Evolutionary conservation across 1,140 invertebrate genomes (phyloP).

Genomic region (Drosophila melanica): DNA sequence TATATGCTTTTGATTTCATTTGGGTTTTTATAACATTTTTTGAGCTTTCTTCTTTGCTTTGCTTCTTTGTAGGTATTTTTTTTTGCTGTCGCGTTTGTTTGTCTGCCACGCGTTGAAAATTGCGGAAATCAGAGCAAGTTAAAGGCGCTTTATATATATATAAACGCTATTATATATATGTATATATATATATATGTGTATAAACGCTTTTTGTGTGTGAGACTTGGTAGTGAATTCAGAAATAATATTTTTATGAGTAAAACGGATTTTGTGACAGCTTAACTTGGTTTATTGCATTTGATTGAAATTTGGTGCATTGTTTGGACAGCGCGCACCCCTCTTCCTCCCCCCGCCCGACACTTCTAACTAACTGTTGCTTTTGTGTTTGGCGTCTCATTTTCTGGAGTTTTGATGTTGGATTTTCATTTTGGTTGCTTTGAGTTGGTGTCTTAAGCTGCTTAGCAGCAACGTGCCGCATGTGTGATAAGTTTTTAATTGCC

Average conservation of each 20-base stretch:
- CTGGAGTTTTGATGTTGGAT: conserved; percentile 22
- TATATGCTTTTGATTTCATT: conserved; percentile 36
- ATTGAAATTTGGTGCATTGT: conserved; percentile 49
- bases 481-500: conserved; percentile 71
- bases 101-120: conserved; percentile 49
- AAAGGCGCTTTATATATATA: conserved; percentile 20
- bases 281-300: conserved; percentile 60
- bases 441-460: conserved; percentile 52
- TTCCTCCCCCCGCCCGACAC: not conserved
- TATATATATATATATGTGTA: conserved; percentile 6
- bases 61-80: conserved; percentile 32
- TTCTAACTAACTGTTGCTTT: conserved; percentile 6
- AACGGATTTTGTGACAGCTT: conserved; percentile 71
- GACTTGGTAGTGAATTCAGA: not conserved
- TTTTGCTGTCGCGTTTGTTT: conserved; percentile 30
- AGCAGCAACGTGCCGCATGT: conserved; percentile 52
- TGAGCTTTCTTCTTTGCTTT: not conserved
- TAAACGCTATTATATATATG: conserved; percentile 25
- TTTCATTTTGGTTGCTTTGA: conserved; percentile 44
- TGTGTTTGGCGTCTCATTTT: conserved; percentile 1
- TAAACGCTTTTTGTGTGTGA: not conserved
- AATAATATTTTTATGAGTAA: conserved; percentile 74
- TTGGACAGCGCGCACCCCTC: not conserved
- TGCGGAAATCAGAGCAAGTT: conserved; percentile 45
- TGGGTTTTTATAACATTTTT: conserved; percentile 30